These are phyloP conservation scores for Adelphocoris suturalis DNA, from an alignment of 2,888 invertebrate species.

Conservation along the genomic window DNA sequence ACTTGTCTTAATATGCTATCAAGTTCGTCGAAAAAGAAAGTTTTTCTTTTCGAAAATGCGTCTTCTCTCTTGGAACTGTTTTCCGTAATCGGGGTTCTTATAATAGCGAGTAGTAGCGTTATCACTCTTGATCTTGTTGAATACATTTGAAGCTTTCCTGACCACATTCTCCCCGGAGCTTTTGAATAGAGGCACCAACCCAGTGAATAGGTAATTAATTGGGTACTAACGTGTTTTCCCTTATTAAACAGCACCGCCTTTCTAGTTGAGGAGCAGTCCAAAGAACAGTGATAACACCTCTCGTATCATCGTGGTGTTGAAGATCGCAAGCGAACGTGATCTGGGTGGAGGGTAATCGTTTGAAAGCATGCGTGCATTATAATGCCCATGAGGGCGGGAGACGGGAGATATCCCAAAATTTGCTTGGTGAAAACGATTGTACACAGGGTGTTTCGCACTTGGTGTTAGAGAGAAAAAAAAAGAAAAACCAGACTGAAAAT, in stretches of 20 bases:
- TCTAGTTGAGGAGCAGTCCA: neutral
- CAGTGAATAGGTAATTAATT: conserved; percentile 2
- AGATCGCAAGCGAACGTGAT: too few relatives aligned
- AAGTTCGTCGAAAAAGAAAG: neutral
- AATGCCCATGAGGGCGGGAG: too few relatives aligned
- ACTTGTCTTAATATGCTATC: neutral
- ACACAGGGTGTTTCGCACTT: too few relatives aligned
- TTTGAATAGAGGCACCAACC: neutral
- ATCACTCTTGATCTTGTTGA: conserved; percentile 13
- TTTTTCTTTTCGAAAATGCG: neutral
- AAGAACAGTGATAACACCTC: neutral
- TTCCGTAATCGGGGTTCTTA: neutral
- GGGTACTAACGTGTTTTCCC: neutral
- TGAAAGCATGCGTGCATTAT: too few relatives aligned
- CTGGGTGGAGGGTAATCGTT: too few relatives aligned
- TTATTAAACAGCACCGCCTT: neutral
- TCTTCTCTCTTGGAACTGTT: neutral
- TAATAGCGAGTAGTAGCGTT: neutral
- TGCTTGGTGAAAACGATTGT: too few relatives aligned
- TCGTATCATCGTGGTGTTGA: too few relatives aligned
- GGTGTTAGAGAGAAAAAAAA: too few relatives aligned
- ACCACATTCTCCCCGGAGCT: neutral
- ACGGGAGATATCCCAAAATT: too few relatives aligned
- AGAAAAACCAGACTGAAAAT: too few relatives aligned
- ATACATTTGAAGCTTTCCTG: conserved; percentile 36